Evolutionary conservation across 2,888 invertebrate species (phyloP).

Genomic region (Parnassius orleans): DNA sequence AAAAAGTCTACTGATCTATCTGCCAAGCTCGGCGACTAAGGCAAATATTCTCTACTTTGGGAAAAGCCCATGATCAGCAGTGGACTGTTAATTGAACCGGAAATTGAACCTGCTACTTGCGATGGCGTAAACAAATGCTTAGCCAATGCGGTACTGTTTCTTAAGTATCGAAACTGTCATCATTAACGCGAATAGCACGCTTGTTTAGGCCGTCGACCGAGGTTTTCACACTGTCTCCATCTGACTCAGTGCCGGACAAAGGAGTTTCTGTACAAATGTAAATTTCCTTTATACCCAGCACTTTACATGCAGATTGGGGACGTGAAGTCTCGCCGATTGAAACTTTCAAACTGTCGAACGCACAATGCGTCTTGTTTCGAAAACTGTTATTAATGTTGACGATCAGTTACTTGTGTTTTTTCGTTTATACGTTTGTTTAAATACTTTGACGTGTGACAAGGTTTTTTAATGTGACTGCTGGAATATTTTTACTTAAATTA

Average conservation of each 20-base stretch:
- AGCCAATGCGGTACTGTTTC: no score
- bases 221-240: constrained; percentile 55
- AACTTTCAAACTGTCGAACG: constrained; percentile 52
- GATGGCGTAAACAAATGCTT: no score
- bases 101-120: no score
- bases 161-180: constrained; percentile 39
- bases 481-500: constrained; percentile 9
- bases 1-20: no score
- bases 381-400: constrained; percentile 52
- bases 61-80: no score
- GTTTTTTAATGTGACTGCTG: constrained; percentile 8
- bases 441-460: constrained; percentile 41
- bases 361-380: constrained; percentile 42
- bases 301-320: constrained; percentile 71
- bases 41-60: no score
- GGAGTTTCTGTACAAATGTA: constrained; percentile 68
- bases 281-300: constrained; percentile 63
- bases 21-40: no score
- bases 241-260: constrained; percentile 64
- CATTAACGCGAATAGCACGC: constrained; percentile 38
- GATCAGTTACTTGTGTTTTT: constrained; percentile 30
- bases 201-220: constrained; percentile 66
- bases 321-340: constrained; percentile 50
- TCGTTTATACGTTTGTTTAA: constrained; percentile 33
- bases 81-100: no score